Percentiles rank a stretch among this genome's conserved stretches.
Conservation (phyloP, 92 coral and sea anemone species). For the Zoanthus sociatus region DNA sequence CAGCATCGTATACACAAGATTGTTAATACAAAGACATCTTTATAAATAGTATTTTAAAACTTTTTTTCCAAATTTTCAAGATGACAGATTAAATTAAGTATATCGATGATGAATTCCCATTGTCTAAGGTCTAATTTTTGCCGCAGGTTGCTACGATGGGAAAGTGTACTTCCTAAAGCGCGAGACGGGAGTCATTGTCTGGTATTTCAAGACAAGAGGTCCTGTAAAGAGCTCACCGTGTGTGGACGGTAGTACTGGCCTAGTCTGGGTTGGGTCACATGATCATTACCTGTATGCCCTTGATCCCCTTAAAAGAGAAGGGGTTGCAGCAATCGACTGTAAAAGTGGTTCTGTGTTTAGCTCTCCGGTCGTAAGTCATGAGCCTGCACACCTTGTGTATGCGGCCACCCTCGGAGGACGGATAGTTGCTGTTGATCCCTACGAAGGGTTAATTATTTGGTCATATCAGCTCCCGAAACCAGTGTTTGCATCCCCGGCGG, state of each 20-base stretch:
- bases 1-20: no score
- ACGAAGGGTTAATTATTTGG: conserved; percentile 68
- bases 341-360: conserved; percentile 90
- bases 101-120: neutral
- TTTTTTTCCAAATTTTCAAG: no score
- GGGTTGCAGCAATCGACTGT: conserved; percentile 73
- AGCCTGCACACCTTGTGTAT: conserved; percentile 73
- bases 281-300: conserved; percentile 84
- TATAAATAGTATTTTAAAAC: no score
- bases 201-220: conserved; percentile 87
- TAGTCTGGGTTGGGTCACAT: conserved; percentile 97
- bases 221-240: conserved; percentile 92
- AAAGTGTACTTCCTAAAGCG: conserved; percentile 86
- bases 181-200: conserved; percentile 63
- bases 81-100: no score
- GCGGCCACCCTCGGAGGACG: conserved; percentile 81
- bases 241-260: conserved; percentile 85
- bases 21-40: no score
- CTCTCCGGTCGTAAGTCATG: conserved; percentile 74
- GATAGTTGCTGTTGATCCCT: conserved; percentile 68
- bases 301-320: conserved; percentile 61
- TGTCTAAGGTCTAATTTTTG: neutral
- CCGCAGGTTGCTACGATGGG: conserved; percentile 94
- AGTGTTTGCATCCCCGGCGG: conserved; percentile 82
- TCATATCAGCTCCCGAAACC: conserved; percentile 83